A percentile compares a stretch with the other conserved stretches of the same genome.
Evolutionary conservation across 2,888 invertebrate genomes (phyloP).

Genomic region (Myopa tessellatipennis): DNA sequence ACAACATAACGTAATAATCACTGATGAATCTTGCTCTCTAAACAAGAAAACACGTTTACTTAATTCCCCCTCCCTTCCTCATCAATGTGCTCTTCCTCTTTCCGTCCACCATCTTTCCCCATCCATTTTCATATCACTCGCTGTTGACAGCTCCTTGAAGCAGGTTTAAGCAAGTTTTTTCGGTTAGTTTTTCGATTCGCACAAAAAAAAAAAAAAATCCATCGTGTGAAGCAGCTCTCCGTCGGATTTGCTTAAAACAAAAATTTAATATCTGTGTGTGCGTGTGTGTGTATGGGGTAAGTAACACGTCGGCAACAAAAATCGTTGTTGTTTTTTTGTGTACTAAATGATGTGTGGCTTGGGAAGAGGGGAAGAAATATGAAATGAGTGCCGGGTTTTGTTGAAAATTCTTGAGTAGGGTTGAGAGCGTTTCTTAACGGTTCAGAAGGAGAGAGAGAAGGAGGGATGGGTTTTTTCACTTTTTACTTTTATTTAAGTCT

Average conservation of each 20-base stretch:
- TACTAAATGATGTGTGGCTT: too few species aligned
- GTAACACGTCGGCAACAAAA: too few species aligned
- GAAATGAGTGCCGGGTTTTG: too few species aligned
- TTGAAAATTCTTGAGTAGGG: too few species aligned
- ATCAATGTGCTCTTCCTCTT: not conserved
- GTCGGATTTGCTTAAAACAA: conserved; percentile 23
- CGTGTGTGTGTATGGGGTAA: not conserved
- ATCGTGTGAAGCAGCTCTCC: not conserved
- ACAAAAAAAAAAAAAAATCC: conserved; percentile 1
- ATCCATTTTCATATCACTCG: not conserved
- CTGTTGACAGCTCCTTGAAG: too few species aligned
- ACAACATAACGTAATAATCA: too few species aligned
- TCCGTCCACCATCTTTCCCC: not conserved
- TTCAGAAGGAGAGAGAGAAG: too few species aligned
- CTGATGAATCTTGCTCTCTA: too few species aligned
- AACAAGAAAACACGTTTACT: not conserved
- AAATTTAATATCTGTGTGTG: not conserved
- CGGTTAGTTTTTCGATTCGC: not conserved
- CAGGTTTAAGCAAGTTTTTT: too few species aligned
- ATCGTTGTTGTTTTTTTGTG: too few species aligned
- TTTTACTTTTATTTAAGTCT: conserved; percentile 33
- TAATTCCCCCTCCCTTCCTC: not conserved
- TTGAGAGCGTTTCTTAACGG: too few species aligned
- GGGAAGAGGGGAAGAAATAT: too few species aligned
- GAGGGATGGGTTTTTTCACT: not conserved